These are phyloP conservation scores for Drosophila atripex DNA, from an alignment of 2,888 invertebrate species.

Conservation along the genomic window DNA sequence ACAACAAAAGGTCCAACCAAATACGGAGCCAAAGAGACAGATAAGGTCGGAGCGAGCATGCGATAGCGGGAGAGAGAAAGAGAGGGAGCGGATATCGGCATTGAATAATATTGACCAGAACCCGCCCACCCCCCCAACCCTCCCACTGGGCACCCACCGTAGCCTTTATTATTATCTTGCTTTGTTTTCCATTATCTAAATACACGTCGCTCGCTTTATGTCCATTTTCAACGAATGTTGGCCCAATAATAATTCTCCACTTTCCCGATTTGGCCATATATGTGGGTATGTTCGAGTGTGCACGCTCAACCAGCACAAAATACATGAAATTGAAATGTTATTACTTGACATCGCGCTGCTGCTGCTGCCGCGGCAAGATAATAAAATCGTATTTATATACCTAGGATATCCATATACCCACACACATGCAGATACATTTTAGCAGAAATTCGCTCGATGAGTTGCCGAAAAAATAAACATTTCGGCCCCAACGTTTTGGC, in stretches of 20 bases:
- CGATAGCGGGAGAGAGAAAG: slow-evolving; percentile 3
- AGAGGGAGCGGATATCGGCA: slow-evolving; percentile 42
- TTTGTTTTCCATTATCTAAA: slow-evolving; percentile 67
- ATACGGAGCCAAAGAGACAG: slow-evolving; percentile 65
- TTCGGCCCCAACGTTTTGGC: slow-evolving; percentile 38
- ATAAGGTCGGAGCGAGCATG: slow-evolving; percentile 55
- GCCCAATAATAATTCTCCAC: slow-evolving; percentile 52
- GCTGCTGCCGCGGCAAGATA: slow-evolving; percentile 54
- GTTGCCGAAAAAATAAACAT: slow-evolving; percentile 39
- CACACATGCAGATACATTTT: neutral
- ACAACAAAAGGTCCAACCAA: slow-evolving; percentile 50
- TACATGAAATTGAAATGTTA: slow-evolving; percentile 46
- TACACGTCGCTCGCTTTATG: slow-evolving; percentile 65
- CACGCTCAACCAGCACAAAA: neutral
- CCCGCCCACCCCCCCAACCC: slow-evolving; percentile 15
- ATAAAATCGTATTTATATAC: slow-evolving; percentile 66
- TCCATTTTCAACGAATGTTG: slow-evolving; percentile 57
- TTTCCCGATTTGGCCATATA: slow-evolving; percentile 41
- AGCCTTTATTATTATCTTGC: slow-evolving; percentile 58
- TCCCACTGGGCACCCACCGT: neutral
- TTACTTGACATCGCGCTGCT: slow-evolving; percentile 46
- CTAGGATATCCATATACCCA: neutral
- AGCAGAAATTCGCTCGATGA: slow-evolving; percentile 3
- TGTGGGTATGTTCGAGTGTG: slow-evolving; percentile 13
- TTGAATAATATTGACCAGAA: slow-evolving; percentile 73